Evolutionary conservation across 2,888 invertebrate genomes (phyloP), one percentile per base, ranked within the genome.

Genomic region (Apeira syringaria): DNA sequence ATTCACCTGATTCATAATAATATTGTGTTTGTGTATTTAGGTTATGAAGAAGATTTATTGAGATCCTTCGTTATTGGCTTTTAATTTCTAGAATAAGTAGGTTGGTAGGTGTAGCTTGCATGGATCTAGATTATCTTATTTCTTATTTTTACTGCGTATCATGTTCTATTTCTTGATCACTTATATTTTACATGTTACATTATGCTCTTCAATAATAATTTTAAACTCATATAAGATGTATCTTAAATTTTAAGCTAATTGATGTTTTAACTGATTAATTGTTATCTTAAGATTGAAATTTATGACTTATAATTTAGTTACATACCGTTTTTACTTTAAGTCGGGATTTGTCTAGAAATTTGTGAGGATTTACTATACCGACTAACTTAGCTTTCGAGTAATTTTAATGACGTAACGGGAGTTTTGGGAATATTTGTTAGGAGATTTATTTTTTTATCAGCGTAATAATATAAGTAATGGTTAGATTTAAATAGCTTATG

Each of bases 331-430:
- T 42, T 39, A 10, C 17, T 25, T 12, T 35, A 44, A 60, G 64
- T 65, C 68, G 70, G 68, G 68, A 63, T 68, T 39, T 47, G 36
- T 61, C 50, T 57, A 63, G 67, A 70, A 71, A 72, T 75, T 35
- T 52, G 50, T 47, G 30, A 47, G 49, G 48, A 38, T 45, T 47
- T 43, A 26, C 50, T 57, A 48, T 62, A 56, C 54, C 32, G 13
- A 41, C 55, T 55, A 59, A 54, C 57, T 64, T 60, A 54, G 6
- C 3, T 34, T 31, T 32, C 15, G n/a, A n/a, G 3, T 29, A 15
- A n/a, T 28, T n/a, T 8, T 24, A 17, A 17, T 1, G 17, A 17
- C 5, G 17, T 17, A 6, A 17, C 17, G 6, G 17, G 1, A 4
- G 4, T 5, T 4, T 1, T 17, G 6, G 6, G 2, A 17, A 17